These are phyloP conservation scores for Chlamydotis undulata DNA, from an alignment of 2,113 vertebrate genomes.

Conservation along the genomic window DNA sequence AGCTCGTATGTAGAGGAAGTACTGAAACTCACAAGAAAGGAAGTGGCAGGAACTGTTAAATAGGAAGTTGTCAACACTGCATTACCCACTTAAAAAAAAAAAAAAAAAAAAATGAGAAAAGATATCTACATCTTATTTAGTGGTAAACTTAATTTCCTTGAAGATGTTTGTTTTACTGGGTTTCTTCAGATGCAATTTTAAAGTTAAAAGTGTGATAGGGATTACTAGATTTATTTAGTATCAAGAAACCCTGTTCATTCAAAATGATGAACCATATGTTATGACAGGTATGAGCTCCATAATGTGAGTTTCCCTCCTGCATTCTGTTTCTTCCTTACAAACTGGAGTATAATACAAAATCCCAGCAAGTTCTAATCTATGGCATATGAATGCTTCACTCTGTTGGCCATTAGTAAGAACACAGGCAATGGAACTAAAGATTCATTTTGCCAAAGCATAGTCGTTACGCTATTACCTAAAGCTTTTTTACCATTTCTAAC, in stretches of 20 bases:
- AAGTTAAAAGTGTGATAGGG: not conserved
- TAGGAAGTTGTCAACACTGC: conserved; percentile 33
- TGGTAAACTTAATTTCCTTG: not conserved
- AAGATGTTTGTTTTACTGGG: not conserved
- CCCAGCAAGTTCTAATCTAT: not conserved
- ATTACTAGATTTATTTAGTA: not conserved
- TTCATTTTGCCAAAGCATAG: not conserved
- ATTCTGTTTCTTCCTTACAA: not conserved
- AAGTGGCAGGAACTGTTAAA: conserved; percentile 17
- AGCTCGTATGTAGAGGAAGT: not conserved
- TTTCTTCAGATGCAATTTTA: not conserved
- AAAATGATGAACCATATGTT: not conserved
- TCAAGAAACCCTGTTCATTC: not conserved
- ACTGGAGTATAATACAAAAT: not conserved
- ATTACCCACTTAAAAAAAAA: not conserved
- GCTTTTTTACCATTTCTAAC: conserved; percentile 4
- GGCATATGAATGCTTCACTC: not conserved
- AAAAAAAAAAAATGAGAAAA: not conserved
- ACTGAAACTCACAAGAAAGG: not conserved
- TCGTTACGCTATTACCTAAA: not conserved
- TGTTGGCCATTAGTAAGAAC: not conserved
- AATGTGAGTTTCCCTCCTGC: not conserved
- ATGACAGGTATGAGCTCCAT: not conserved
- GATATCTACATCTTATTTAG: not conserved
- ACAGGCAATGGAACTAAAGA: not conserved